Conservation (phyloP, 2,888 invertebrate species). For the Platynereis dumerilii region DNA sequence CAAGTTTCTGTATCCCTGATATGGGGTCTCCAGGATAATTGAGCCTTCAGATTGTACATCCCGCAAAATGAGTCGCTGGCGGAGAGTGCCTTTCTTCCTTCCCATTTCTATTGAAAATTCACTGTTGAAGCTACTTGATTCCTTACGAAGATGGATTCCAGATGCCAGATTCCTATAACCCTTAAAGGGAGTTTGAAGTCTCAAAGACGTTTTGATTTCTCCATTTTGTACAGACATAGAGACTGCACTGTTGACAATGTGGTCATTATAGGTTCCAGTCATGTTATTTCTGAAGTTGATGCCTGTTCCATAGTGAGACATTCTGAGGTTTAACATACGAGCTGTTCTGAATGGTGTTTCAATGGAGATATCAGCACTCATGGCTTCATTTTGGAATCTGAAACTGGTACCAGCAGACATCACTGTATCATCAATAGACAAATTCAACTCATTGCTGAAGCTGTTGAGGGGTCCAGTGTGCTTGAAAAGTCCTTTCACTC, state of each 20-base stretch:
- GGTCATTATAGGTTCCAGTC: too few species aligned
- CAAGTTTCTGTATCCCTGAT: not conserved
- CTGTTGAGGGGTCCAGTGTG: slow-evolving; percentile 1
- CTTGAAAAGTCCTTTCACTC: not conserved
- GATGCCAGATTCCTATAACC: not conserved
- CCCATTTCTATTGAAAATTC: too few species aligned
- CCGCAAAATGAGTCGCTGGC: too few species aligned
- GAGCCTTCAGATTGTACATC: not conserved
- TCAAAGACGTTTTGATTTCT: not conserved
- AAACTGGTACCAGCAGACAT: not conserved
- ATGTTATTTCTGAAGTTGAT: not conserved
- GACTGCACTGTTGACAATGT: too few species aligned
- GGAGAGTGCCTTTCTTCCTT: too few species aligned
- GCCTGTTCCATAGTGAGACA: not conserved
- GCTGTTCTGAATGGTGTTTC: slow-evolving; percentile 6
- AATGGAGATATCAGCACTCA: not conserved
- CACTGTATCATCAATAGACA: not conserved
- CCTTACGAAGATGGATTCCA: too few species aligned
- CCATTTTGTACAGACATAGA: too few species aligned
- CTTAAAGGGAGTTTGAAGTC: not conserved
- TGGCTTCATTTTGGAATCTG: not conserved
- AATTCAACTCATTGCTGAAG: not conserved
- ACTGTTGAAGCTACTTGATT: not conserved
- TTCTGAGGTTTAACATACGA: not conserved
- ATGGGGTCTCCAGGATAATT: not conserved